Evolutionary conservation across 2,888 invertebrate genomes (phyloP).

Genomic region (Stenichneumon culpator): DNA sequence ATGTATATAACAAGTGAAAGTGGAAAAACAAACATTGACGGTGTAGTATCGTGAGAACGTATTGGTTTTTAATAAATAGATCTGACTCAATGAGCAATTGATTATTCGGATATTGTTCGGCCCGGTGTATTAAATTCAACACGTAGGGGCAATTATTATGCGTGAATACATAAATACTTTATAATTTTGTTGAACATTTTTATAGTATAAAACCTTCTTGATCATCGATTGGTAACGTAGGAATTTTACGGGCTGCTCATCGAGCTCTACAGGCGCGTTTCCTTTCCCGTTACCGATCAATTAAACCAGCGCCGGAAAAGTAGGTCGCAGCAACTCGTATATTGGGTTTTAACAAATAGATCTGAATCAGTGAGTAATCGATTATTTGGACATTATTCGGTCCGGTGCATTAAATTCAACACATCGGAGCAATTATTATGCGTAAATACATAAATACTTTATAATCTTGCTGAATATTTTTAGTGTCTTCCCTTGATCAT

Average conservation of each 20-base stretch:
- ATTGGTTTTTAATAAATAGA: too few species aligned
- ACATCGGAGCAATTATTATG: too few species aligned
- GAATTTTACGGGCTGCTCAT: neutral
- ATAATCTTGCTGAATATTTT: neutral
- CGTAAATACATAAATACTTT: too few species aligned
- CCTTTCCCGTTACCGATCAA: too few species aligned
- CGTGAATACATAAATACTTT: too few species aligned
- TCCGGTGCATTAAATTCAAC: too few species aligned
- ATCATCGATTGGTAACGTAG: neutral
- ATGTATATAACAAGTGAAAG: conserved; percentile 77
- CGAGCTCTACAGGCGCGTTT: too few species aligned
- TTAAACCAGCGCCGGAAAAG: too few species aligned
- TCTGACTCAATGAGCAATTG: conserved; percentile 15
- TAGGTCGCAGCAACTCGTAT: neutral
- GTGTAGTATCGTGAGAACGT: conserved; percentile 71
- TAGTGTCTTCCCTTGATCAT: neutral
- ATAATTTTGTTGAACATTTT: neutral
- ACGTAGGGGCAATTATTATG: too few species aligned
- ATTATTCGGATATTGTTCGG: neutral
- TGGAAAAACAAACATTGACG: conserved; percentile 62
- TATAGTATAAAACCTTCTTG: too few species aligned
- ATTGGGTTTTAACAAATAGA: too few species aligned
- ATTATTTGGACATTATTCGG: neutral
- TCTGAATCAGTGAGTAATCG: conserved; percentile 2
- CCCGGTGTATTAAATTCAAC: too few species aligned